Evolutionary conservation across 1,140 invertebrate genomes (phyloP), one percentile per base, ranked within the genome.

Genomic region (Grapholita molesta): DNA sequence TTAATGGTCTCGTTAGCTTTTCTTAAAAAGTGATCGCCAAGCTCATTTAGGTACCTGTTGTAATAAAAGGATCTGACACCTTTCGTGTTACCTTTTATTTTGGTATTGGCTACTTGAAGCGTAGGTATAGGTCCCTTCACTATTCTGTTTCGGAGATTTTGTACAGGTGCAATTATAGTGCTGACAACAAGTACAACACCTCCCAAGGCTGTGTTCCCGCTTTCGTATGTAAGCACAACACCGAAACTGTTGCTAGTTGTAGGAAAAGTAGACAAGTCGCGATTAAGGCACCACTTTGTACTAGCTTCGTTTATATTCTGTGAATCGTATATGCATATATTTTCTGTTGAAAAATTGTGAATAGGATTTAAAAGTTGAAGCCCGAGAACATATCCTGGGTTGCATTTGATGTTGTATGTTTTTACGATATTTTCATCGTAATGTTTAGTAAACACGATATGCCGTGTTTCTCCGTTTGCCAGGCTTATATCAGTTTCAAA

Each of bases 61-160:
- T 99, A 99, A 85, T 98, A 98, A 2, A 95, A 95, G 0, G 95
- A 95, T 21, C 96, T 94, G 24, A 99, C 92, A 9, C 98, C 98
- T 78, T 95, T 93, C 0, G 94, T 93, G 80, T 99, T 99, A 64
- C 95, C 93, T 79, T 95, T 95, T 21, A 99, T 96, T 87, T 94
- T 95, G 0, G 95, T 94, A 52, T 96, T 95, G 0, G 90, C 86
- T 8, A 97, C 88, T 65, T 93, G 93, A 7, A 97, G 82, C 0
- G 95, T 96, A 3, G 96, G 96, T 33, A 96, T 93, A 0, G 96
- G 95, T 0, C 96, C 96, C 86, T 94, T 94, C 0, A 96, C 93
- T 33, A 96, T 95, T 79, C 93, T 93, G 73, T 95, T 96, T 66
- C 90, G 92, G 33, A 96, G 91, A 78, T 96, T 94, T 86, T 96